These are phyloP conservation scores for Phrynocephalus guinanensis DNA, from an alignment of 2,797 vertebrate species.

Conservation along the genomic window DNA sequence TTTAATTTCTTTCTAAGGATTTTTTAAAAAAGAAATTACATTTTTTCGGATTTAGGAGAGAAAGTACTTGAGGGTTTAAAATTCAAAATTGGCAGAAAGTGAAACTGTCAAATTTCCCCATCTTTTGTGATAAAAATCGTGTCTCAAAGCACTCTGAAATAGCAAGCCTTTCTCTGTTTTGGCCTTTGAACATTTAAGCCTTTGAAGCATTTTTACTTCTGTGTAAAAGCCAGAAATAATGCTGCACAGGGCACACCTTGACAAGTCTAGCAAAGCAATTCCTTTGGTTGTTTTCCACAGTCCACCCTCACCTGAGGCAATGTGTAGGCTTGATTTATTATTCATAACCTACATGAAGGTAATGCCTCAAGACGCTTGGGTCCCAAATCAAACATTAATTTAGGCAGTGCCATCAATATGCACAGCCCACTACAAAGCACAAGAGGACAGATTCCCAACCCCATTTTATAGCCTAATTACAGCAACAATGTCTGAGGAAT, in stretches of 20 bases:
- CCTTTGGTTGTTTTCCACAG: constrained; percentile 13
- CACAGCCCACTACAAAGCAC: background rate
- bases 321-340: background rate
- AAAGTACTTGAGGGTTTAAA: background rate
- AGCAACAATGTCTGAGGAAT: background rate
- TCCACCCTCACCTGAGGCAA: constrained; percentile 13
- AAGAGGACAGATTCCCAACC: background rate
- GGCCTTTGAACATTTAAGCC: background rate
- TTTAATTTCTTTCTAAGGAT: background rate
- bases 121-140: background rate
- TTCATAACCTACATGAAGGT: background rate
- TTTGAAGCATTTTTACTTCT: background rate
- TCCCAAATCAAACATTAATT: background rate
- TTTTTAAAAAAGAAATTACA: background rate
- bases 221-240: background rate
- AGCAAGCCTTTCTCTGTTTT: background rate
- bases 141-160: background rate
- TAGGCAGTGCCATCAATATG: background rate
- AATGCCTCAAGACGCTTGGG: background rate
- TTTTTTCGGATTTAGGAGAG: background rate
- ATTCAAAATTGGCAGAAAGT: background rate
- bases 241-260: background rate
- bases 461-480: background rate
- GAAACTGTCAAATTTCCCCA: background rate
- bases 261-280: background rate